Evolutionary conservation across 2,888 invertebrate genomes (phyloP), one percentile per base, ranked within the genome.

Genomic region (Pyrgus malvae): DNA sequence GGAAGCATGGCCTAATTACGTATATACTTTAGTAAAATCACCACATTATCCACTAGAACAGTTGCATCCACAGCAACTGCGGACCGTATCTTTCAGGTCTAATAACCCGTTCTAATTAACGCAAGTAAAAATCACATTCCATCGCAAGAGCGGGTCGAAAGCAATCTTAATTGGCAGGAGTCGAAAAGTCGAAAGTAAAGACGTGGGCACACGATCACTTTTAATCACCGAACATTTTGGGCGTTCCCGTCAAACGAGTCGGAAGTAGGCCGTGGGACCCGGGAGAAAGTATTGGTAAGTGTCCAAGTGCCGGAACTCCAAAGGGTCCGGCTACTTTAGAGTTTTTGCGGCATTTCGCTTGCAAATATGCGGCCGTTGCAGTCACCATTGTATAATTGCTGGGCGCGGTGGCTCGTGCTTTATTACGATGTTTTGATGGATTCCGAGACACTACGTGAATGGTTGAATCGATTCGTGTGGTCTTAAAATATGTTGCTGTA

Each of bases 191-290:
- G 83, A 85, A 85, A 85, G 83, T 84, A 81, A 80, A 77, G 78
- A 58, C 66, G 64, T 62, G 65, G 68, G 57, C 74, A 77, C 73
- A 80, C 74, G 74, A 68, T 70, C 74, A 70, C 74, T 66, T 84
- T 87, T 83, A 88, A 88, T 88, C 83, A 81, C 75, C 76, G 69
- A 72, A 72, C 68, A 69, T 69, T 83, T 86, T 87, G 88, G 89
- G 87, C 85, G 88, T 84, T 87, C 83, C 87, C 68, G 79, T 66
- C 71, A 64, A 76, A 79, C 83, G 67, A 72, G 83, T 78, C 68
- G 60, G 80, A 84, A 81, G 81, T 80, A 70, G 78, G 87, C 74
- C 87, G 85, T 86, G 87, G 80, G 87, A 87, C 74, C 68, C 71
- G 64, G 85, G 88, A 80, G 88, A 89, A 90, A 89, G 89, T 89